phyloP scores from a whole-genome alignment of 2,888 invertebrate species.

The Plemyria rubiginata region DNA sequence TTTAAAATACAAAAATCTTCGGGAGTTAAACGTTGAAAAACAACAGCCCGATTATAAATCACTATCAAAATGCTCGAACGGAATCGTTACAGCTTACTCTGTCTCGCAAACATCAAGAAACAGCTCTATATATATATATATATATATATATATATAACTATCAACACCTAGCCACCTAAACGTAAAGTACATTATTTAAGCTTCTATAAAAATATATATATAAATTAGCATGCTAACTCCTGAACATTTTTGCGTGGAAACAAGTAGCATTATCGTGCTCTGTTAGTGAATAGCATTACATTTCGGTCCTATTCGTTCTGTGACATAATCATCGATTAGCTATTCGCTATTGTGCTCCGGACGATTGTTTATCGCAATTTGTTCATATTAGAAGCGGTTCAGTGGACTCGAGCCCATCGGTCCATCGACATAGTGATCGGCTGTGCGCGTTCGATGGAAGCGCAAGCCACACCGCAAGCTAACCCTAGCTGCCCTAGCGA shows the following conservation, averaged over 20 bases:
- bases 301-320: slow-evolving; percentile 1
- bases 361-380: slow-evolving; percentile 1
- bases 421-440: neutral
- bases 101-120: slow-evolving; percentile 15
- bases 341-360: slow-evolving; percentile 1
- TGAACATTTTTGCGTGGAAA: slow-evolving; percentile 28
- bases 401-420: slow-evolving; percentile 2
- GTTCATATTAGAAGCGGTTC: neutral
- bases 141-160: slow-evolving; percentile 19
- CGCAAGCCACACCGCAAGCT: neutral
- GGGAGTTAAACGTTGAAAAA: slow-evolving; percentile 21
- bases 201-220: slow-evolving; percentile 35
- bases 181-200: slow-evolving; percentile 24
- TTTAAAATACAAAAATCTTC: slow-evolving; percentile 29
- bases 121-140: too few relatives aligned
- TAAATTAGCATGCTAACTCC: slow-evolving; percentile 29
- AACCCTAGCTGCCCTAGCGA: neutral
- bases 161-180: slow-evolving; percentile 26
- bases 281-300: slow-evolving; percentile 27
- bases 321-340: neutral
- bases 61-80: slow-evolving; percentile 37
- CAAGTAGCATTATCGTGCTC: slow-evolving; percentile 20
- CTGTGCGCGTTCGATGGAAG: neutral
- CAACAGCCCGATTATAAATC: slow-evolving; percentile 29
- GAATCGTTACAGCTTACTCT: slow-evolving; percentile 33